Percentiles rank a stretch among this genome's conserved stretches.
These are phyloP conservation scores for Gnathonemus echidnorhynchus DNA, from an alignment of 2,113 vertebrate species.

Conservation along the genomic window DNA sequence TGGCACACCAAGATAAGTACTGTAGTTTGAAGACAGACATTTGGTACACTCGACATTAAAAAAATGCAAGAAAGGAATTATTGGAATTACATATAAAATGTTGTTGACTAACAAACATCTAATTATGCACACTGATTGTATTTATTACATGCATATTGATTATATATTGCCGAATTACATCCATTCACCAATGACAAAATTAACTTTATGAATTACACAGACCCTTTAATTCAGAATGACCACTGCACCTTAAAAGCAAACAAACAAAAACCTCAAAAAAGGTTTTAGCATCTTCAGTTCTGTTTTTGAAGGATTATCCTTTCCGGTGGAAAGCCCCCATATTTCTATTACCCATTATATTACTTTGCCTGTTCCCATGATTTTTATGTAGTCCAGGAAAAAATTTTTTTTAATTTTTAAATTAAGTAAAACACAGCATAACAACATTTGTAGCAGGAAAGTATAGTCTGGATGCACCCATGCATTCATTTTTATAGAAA, in stretches of 20 bases:
- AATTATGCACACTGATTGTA: background rate
- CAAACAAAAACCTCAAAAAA: background rate
- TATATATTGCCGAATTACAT: background rate
- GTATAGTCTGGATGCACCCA: background rate
- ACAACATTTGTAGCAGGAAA: background rate
- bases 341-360: background rate
- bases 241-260: background rate
- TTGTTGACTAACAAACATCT: background rate
- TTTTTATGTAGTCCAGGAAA: background rate
- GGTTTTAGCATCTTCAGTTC: background rate
- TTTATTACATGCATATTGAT: background rate
- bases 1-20: background rate
- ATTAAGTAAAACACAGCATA: background rate
- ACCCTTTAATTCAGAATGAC: background rate
- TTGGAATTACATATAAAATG: background rate
- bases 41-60: background rate
- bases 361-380: background rate
- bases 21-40: background rate
- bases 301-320: background rate
- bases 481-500: background rate
- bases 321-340: background rate
- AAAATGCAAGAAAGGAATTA: background rate
- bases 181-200: background rate
- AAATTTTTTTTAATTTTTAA: background rate
- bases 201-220: background rate